Base-by-base conservation (phyloP, 2,797 vertebrate species). In the Spinus pinus region DNA sequence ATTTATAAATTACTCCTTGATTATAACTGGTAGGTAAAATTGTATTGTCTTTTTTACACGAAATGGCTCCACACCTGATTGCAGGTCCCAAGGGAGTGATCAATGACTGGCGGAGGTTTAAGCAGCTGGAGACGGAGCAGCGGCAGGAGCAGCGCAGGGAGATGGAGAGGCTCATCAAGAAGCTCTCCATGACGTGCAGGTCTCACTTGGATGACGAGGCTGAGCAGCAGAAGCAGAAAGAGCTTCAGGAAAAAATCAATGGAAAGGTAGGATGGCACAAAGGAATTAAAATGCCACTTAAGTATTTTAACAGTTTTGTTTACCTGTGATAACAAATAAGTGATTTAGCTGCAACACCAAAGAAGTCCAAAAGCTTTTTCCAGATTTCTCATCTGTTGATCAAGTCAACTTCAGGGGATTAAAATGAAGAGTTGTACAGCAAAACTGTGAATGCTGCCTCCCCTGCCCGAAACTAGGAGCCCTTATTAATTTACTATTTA, bases 71-170 rank as follows among this genome's bases (percentile, higher is more conserved):
- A 2, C 61, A 1, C 53, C 61, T 39, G 14, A 79, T n/a, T 44
- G 5, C 96, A 99, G 99, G 99, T 91, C 99, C 99, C 22, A 99
- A 99, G 96, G 99, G 99, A 15, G 99, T 99, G 87, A 99, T 99
- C 89, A 99, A 99, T 37, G 99, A 99, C 96, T 99, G 99, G 99
- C 97, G 99, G 51, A 99, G 99, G 80, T 99, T 98, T 94, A 99
- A 99, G 90, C 99, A 99, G 94, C 94, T 99, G 97, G 99, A 99
- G 93, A 99, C 98, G 0, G 99, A 99, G 88, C 99, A 99, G 94
- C 98, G 98, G 85, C 98, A 98, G 86, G 99, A 99, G 96, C 99
- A 99, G 96, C 98, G 99, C 94, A 98, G 97, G 47, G 99, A 99
- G 97, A 99, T 99, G 99, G 99, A 99, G 56, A 94, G 98, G 54